Evolutionary conservation across 2,797 vertebrate species (phyloP).

Genomic region (Falco columbarius): DNA sequence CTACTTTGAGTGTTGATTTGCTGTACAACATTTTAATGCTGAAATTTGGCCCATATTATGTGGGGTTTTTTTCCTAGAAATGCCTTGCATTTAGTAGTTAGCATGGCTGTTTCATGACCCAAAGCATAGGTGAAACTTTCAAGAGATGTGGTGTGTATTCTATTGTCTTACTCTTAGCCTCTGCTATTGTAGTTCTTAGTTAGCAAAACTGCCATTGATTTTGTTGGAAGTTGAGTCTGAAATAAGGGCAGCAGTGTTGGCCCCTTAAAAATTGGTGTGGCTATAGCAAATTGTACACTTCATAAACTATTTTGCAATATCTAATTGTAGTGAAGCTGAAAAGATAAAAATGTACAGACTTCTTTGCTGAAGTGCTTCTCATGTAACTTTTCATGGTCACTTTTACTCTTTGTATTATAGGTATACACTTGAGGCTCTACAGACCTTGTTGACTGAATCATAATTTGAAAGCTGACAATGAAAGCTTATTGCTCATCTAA

Average conservation of each 20-base stretch:
- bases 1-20: not conserved
- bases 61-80: not conserved
- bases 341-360: constrained; percentile 19
- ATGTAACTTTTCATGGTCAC: not conserved
- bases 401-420: not conserved
- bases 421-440: not conserved
- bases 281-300: constrained; percentile 10
- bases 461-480: constrained; percentile 14
- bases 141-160: not conserved
- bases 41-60: not conserved
- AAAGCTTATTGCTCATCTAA: constrained; percentile 18
- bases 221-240: not conserved
- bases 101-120: not conserved
- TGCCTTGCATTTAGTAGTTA: not conserved
- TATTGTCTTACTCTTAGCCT: not conserved
- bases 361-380: not conserved
- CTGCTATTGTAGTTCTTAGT: not conserved
- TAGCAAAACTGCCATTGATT: not conserved
- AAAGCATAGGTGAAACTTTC: not conserved
- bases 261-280: constrained; percentile 52
- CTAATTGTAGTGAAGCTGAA: not conserved
- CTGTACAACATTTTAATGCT: not conserved
- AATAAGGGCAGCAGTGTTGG: not conserved
- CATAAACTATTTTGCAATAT: constrained; percentile 45
- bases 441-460: not conserved